Base-by-base conservation (phyloP, 2,113 vertebrate genomes). In the Recurvirostra avosetta region DNA sequence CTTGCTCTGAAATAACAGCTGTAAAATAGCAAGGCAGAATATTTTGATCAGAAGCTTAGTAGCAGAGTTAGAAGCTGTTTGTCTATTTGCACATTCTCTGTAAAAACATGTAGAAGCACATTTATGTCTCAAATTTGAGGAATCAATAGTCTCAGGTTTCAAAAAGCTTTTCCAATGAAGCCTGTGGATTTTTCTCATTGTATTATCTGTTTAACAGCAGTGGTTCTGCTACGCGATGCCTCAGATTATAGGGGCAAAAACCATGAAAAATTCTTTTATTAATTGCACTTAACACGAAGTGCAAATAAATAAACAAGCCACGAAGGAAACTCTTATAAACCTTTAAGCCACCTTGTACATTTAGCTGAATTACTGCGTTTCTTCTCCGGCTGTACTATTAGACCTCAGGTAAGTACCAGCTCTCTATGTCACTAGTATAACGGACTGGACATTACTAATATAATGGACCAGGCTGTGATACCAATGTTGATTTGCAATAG, bases 401-500 rank as follows among this genome's bases (percentile, higher is more conserved):
- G 38, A 36, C 5, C n/a, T 34, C 1, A 9, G 0, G 2, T 16
- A 77, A 58, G 38, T 9, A 41, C 29, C 32, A 38, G 13, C 23
- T 43, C 20, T 38, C 4, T 32, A 25, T 8, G 10, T 10, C 68
- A 58, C 76, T 1, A 14, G 13, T 67, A 23, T 12, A 49, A 49
- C 0, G 3, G n/a, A 53, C 47, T 21, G 77, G 66, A 50, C n/a
- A 8, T 26, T 45, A 38, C 47, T 6, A 3, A 58, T 14, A 11
- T 2, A 61, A 56, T 0, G 18, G 55, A 38, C 36, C 23, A 9
- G 53, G 19, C 47, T 47, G n/a, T 1, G 11, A 36, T 9, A 12
- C 5, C 36, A 27, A 0, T 0, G 13, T 8, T 47, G 11, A 18
- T 47, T n/a, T n/a, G 73, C 45, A 62, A 5, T 1, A 27, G n/a